phyloP scores from a whole-genome alignment of 2,888 invertebrate genomes.

The Liopterus haemorrhoidalis region DNA sequence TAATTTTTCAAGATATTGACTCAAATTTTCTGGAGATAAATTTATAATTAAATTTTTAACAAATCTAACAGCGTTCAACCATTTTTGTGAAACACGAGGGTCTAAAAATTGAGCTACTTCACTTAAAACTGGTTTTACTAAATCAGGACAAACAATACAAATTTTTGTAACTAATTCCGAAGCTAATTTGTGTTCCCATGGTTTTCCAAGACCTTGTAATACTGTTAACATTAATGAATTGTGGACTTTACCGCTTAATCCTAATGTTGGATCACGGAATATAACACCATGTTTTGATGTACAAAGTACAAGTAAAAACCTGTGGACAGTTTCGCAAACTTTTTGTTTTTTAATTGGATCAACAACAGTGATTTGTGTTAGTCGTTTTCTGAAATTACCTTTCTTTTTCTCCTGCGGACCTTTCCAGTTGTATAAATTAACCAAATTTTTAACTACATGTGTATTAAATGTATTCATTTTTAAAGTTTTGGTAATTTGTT shows the following conservation, averaged over 20 bases:
- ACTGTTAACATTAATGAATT: constrained; percentile 59
- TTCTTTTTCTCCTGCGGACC: constrained; percentile 53
- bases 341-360: constrained; percentile 46
- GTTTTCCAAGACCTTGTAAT: constrained; percentile 58
- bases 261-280: constrained; percentile 63
- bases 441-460: constrained; percentile 59
- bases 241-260: constrained; percentile 53
- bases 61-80: constrained; percentile 51
- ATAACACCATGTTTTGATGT: constrained; percentile 75
- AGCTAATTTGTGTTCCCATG: constrained; percentile 64
- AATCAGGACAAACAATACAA: constrained; percentile 63
- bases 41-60: constrained; percentile 46
- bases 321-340: constrained; percentile 56
- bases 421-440: constrained; percentile 68
- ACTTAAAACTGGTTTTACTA: constrained; percentile 57
- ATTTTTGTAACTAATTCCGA: constrained; percentile 59
- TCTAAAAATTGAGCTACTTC: constrained; percentile 57
- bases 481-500: constrained; percentile 61
- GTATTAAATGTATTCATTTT: constrained; percentile 68
- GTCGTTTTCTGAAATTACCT: constrained; percentile 32
- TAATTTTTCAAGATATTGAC: constrained; percentile 47
- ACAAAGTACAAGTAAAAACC: constrained; percentile 66
- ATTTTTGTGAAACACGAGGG: constrained; percentile 52
- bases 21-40: constrained; percentile 49
- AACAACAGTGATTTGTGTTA: constrained; percentile 20